Conservation (phyloP, 2,888 invertebrate species). For the Lordiphosa andalusiaca region DNA sequence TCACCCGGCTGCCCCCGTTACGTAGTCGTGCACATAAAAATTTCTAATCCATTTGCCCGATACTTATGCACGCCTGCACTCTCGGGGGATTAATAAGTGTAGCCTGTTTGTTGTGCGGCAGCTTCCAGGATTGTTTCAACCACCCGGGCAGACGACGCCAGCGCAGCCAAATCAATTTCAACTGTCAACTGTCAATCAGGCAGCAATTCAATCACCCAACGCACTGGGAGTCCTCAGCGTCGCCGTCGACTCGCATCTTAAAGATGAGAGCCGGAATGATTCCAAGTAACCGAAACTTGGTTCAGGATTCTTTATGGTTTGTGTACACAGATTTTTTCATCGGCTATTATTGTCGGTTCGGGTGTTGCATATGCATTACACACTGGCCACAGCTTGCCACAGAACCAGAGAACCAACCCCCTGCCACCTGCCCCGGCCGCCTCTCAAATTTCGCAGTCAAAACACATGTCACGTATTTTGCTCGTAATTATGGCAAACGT, state of each 20-base stretch:
- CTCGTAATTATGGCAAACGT: constrained; percentile 76
- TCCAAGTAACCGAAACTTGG: constrained; percentile 47
- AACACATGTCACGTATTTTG: constrained; percentile 75
- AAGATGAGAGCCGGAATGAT: constrained; percentile 23
- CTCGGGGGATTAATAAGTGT: constrained; percentile 70
- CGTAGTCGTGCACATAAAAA: constrained; percentile 43
- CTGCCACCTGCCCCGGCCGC: too few species aligned
- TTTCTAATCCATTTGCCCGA: constrained; percentile 75
- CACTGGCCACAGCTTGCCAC: constrained; percentile 8
- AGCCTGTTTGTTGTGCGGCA: constrained; percentile 15
- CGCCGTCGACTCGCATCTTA: constrained; percentile 2
- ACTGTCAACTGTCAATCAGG: constrained; percentile 78
- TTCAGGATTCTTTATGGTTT: constrained; percentile 73
- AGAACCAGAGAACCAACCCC: too few species aligned
- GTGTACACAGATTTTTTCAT: constrained; percentile 67
- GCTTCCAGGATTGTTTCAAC: constrained; percentile 41
- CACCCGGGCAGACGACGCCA: constrained; percentile 21
- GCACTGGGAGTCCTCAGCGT: constrained; percentile 34
- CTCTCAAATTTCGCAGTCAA: constrained; percentile 58
- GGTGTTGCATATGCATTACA: constrained; percentile 30
- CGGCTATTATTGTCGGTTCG: constrained; percentile 45
- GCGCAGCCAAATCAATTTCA: constrained; percentile 71
- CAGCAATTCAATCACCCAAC: constrained; percentile 75
- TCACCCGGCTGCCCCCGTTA: constrained; percentile 1
- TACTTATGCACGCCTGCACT: constrained; percentile 74